Evolutionary conservation across 2,797 vertebrate genomes (phyloP).

Genomic region (Dicrostonyx torquatus): DNA sequence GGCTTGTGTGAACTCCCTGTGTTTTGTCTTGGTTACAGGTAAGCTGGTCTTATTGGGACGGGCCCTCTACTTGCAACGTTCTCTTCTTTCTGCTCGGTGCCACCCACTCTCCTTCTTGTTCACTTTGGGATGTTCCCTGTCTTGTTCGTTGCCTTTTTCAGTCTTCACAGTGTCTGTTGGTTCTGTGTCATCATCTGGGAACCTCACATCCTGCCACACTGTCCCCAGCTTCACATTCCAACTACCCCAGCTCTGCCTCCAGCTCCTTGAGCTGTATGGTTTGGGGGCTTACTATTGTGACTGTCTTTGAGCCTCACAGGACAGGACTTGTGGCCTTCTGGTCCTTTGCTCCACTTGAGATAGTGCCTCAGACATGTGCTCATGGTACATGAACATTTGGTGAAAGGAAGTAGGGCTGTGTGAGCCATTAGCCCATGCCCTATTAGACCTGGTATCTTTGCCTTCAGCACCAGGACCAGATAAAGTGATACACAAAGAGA

Average conservation of each 20-base stretch:
- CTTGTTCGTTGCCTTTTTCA: background rate
- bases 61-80: fast-evolving
- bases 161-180: background rate
- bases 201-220: background rate
- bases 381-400: background rate
- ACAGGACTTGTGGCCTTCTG: background rate
- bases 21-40: background rate
- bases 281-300: background rate
- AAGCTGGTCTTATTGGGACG: background rate
- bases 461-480: background rate
- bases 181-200: background rate
- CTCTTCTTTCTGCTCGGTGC: too few species aligned
- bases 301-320: background rate
- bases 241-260: background rate
- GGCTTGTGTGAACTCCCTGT: background rate
- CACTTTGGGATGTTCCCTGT: background rate
- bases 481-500: background rate
- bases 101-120: background rate
- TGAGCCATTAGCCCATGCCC: fast-evolving
- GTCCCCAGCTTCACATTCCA: too few species aligned
- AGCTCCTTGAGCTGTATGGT: fast-evolving
- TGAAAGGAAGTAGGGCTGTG: background rate
- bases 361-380: background rate
- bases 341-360: background rate
- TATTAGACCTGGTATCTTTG: background rate